A percentile compares a stretch with the other conserved stretches of the same genome.
These are phyloP conservation scores for Coelogynopora nodosa DNA, from an alignment of 2,888 invertebrate genomes.

Conservation along the genomic window DNA sequence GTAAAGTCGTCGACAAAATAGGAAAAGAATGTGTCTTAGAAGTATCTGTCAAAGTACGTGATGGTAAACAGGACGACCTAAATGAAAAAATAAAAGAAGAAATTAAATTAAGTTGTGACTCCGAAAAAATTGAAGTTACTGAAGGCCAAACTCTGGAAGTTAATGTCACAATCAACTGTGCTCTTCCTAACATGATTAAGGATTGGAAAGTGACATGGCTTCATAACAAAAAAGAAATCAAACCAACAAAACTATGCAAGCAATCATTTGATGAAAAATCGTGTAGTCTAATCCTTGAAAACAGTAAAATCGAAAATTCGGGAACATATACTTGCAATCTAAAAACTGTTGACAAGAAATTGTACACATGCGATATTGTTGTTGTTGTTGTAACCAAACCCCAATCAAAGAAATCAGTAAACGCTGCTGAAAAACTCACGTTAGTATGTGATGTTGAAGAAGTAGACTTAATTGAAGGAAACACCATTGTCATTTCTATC, in stretches of 20 bases:
- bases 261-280: neutral
- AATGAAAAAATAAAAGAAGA: neutral
- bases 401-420: neutral
- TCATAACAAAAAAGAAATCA: neutral
- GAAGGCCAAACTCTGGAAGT: neutral
- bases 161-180: neutral
- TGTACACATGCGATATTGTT: neutral
- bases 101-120: neutral
- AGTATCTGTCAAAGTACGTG: neutral
- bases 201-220: neutral
- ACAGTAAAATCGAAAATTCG: neutral
- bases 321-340: neutral
- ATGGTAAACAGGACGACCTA: neutral
- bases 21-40: neutral
- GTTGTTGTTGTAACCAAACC: neutral
- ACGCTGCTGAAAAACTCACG: neutral
- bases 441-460: constrained; percentile 11
- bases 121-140: neutral
- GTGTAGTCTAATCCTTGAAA: neutral
- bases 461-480: constrained; percentile 15
- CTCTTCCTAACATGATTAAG: neutral
- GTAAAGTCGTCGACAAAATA: neutral
- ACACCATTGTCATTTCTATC: neutral
- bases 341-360: neutral
- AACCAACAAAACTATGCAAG: neutral